A percentile compares a stretch with the other conserved stretches of the same genome.
phyloP scores from a whole-genome alignment of 2,797 vertebrate genomes.

The Fringilla coelebs region DNA sequence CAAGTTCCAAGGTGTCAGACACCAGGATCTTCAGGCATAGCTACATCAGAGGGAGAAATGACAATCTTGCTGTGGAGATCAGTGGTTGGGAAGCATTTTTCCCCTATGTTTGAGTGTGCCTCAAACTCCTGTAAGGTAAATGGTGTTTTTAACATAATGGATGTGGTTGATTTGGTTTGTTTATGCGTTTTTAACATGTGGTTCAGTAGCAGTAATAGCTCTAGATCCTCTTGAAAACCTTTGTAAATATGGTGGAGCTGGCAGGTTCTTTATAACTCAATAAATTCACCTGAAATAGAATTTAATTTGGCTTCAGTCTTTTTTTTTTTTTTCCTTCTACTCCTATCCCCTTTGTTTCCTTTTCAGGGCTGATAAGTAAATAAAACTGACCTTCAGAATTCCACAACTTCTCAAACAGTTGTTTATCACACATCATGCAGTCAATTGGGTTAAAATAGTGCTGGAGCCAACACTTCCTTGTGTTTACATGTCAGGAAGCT shows the following conservation, averaged over 20 bases:
- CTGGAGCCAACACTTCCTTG: background rate
- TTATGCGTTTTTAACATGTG: background rate
- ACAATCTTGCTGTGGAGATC: background rate
- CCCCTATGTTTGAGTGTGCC: background rate
- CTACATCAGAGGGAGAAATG: background rate
- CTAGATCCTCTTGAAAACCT: background rate
- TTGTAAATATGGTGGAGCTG: constrained; percentile 54
- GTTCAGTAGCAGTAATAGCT: background rate
- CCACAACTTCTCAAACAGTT: background rate
- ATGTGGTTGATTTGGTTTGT: background rate
- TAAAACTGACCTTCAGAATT: background rate
- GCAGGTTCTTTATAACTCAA: constrained; percentile 40
- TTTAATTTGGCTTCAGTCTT: background rate
- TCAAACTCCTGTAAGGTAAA: background rate
- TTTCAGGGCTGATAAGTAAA: background rate
- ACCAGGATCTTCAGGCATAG: background rate
- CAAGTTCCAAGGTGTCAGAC: background rate
- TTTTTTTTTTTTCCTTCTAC: background rate
- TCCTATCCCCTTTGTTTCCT: background rate
- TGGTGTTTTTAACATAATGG: background rate
- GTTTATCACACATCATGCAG: background rate
- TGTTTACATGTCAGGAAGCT: background rate
- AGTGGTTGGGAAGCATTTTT: background rate
- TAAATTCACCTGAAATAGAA: constrained; percentile 35
- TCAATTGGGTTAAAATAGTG: background rate